Conservation (phyloP, 2,797 vertebrate species). For the Anguilla anguilla region DNA sequence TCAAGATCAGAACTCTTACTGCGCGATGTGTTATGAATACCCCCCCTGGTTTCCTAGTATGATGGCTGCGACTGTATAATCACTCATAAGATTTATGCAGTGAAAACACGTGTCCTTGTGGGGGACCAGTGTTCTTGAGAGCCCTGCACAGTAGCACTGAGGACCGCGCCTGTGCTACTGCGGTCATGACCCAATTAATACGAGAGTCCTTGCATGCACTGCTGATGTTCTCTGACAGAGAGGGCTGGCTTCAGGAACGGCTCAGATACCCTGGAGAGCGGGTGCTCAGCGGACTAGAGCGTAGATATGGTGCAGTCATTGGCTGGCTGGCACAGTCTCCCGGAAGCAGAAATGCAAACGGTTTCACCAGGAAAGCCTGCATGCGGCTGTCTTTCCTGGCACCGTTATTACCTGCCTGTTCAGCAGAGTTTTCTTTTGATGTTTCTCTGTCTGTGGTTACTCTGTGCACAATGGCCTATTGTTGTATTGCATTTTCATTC, state of each 20-base stretch:
- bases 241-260: slow-evolving; percentile 30
- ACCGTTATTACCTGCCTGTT: neutral
- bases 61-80: neutral
- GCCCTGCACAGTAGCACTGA: slow-evolving; percentile 19
- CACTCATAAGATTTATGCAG: neutral
- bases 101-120: neutral
- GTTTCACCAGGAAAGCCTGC: neutral
- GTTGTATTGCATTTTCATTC: neutral
- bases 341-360: neutral
- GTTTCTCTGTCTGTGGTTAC: neutral
- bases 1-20: too few species aligned
- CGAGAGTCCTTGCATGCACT: slow-evolving; percentile 37
- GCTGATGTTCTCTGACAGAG: slow-evolving; percentile 51
- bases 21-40: too few species aligned
- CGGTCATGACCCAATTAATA: slow-evolving; percentile 51
- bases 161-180: slow-evolving; percentile 20
- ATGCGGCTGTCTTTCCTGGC: neutral
- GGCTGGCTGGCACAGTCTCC: neutral
- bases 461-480: neutral
- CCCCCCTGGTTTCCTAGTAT: neutral
- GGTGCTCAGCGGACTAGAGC: neutral
- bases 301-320: neutral
- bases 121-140: neutral
- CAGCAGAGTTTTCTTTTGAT: neutral
- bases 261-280: too few species aligned